Evolutionary conservation across 1,140 invertebrate species (phyloP).

Genomic region (Holotrichia oblita): DNA sequence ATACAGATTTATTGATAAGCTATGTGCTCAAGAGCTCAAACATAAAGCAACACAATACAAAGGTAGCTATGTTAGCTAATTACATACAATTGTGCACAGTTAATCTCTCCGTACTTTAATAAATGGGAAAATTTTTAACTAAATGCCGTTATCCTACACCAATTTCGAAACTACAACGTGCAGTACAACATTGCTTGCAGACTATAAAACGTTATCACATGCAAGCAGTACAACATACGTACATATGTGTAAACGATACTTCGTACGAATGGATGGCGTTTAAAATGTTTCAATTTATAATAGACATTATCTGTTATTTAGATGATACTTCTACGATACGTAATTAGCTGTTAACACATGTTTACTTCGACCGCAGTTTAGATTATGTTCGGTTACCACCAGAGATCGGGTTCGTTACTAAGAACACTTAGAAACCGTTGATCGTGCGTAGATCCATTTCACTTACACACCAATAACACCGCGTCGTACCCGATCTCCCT

Average conservation of each 20-base stretch:
- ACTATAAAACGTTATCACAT: slow-evolving; percentile 29
- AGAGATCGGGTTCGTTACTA: slow-evolving; percentile 22
- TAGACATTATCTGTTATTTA: slow-evolving; percentile 37
- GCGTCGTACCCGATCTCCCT: background rate
- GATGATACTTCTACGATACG: slow-evolving; percentile 32
- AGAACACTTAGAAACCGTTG: slow-evolving; percentile 15
- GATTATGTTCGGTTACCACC: slow-evolving; percentile 34
- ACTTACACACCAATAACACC: background rate
- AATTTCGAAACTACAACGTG: slow-evolving; percentile 14
- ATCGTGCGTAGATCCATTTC: background rate
- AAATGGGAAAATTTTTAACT: background rate
- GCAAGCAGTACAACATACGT: background rate
- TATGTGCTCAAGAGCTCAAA: no score
- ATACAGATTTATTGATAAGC: no score
- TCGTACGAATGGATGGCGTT: slow-evolving; percentile 9
- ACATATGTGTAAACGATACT: slow-evolving; percentile 19
- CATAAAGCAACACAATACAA: no score
- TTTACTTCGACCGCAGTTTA: slow-evolving; percentile 34
- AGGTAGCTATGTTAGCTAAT: no score
- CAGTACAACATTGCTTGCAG: slow-evolving; percentile 16
- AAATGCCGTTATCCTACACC: slow-evolving; percentile 5
- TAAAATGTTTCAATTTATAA: slow-evolving; percentile 39
- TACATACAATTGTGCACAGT: no score
- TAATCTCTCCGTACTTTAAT: background rate
- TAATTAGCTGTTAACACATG: slow-evolving; percentile 38